phyloP scores from a whole-genome alignment of 2,888 invertebrate species.

The Portevinia maculata region DNA sequence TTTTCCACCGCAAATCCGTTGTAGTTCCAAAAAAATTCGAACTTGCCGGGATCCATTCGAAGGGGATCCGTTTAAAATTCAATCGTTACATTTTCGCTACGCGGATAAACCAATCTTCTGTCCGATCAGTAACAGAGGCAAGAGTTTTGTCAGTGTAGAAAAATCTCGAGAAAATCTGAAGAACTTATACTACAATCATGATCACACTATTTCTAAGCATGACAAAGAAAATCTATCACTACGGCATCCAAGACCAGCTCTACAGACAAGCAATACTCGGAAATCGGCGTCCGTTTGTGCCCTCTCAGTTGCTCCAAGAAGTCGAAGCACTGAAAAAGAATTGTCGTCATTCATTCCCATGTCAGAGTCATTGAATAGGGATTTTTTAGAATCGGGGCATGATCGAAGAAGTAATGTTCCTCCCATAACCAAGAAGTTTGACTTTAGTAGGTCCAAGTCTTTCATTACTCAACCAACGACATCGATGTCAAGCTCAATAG shows the following conservation, averaged over 20 bases:
- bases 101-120: conserved; percentile 77
- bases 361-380: not conserved
- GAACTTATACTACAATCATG: conserved; percentile 78
- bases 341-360: not conserved
- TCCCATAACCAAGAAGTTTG: not conserved
- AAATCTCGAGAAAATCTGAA: conserved; percentile 72
- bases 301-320: conserved; percentile 33
- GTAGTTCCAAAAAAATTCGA: conserved; percentile 38
- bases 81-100: conserved; percentile 80
- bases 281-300: conserved; percentile 42
- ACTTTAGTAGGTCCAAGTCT: not conserved
- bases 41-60: conserved; percentile 77
- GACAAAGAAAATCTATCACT: conserved; percentile 49
- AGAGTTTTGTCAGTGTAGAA: conserved; percentile 67
- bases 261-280: not conserved
- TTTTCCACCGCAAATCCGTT: conserved; percentile 48
- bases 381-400: not conserved
- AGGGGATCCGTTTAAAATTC: conserved; percentile 80
- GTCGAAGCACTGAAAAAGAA: not conserved
- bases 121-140: conserved; percentile 15
- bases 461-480: not conserved
- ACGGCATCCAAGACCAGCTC: not conserved
- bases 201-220: conserved; percentile 75
- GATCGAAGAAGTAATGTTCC: not conserved
- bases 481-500: not conserved